Percentiles rank a stretch among this genome's conserved stretches.
phyloP scores from a whole-genome alignment of 2,797 vertebrate species.

The Rhynchonycteris naso region DNA sequence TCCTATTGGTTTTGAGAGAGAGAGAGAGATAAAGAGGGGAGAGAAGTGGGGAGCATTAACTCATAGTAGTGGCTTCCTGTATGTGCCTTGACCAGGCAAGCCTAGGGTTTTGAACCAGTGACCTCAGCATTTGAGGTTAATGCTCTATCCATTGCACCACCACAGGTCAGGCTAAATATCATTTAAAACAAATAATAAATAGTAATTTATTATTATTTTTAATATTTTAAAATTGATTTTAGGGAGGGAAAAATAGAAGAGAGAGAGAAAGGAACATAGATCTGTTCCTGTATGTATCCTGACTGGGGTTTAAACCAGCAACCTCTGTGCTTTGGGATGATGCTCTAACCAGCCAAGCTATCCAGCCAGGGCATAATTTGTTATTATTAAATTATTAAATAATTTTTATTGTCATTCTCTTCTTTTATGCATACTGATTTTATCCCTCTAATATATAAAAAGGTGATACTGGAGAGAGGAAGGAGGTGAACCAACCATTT shows the following conservation, averaged over 20 bases:
- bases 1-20: neutral
- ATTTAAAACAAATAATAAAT: too few species aligned
- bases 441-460: conserved; percentile 12
- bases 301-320: neutral
- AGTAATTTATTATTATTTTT: too few species aligned
- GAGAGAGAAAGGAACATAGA: neutral
- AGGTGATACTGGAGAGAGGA: conserved; percentile 5
- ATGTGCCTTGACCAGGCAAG: too few species aligned
- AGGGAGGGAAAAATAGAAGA: neutral
- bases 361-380: neutral
- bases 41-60: too few species aligned
- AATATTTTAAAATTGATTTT: neutral
- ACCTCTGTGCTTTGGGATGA: neutral
- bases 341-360: neutral
- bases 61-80: too few species aligned
- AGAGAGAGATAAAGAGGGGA: too few species aligned
- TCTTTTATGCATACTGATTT: conserved; percentile 25
- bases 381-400: neutral
- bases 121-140: too few species aligned
- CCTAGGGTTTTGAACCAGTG: too few species aligned
- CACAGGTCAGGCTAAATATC: too few species aligned
- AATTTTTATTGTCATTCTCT: conserved; percentile 2
- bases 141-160: too few species aligned
- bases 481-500: conserved; percentile 26
- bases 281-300: neutral